Percentiles rank a stretch among this genome's conserved stretches.
These are phyloP conservation scores for Tamandua tetradactyla DNA, from an alignment of 2,797 vertebrate genomes.

Conservation along the genomic window DNA sequence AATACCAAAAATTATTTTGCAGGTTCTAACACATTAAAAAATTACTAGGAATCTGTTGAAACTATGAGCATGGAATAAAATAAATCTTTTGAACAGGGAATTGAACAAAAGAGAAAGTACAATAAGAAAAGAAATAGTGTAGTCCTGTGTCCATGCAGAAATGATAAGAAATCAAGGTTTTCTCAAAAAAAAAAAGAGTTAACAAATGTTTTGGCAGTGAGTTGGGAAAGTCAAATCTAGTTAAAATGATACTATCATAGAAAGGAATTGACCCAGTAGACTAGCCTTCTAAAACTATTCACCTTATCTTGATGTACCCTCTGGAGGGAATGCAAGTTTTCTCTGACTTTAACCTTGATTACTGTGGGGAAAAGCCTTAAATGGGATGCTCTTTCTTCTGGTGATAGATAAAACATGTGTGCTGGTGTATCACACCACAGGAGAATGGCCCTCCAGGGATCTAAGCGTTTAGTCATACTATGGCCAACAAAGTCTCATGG, in stretches of 20 bases:
- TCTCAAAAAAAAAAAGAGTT: slow-evolving; percentile 58
- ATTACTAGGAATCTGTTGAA: neutral
- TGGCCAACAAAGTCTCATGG: slow-evolving; percentile 29
- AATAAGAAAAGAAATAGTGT: neutral
- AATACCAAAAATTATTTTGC: neutral
- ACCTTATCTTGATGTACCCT: slow-evolving; percentile 57
- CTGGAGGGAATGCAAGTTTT: slow-evolving; percentile 86
- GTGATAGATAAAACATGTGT: slow-evolving; percentile 77
- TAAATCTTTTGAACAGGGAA: neutral
- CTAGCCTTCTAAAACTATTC: slow-evolving; percentile 28
- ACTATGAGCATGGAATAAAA: neutral
- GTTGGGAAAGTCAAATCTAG: slow-evolving; percentile 21
- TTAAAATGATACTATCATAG: neutral
- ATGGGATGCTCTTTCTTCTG: slow-evolving; percentile 54
- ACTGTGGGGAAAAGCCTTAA: slow-evolving; percentile 73
- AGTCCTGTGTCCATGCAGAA: neutral
- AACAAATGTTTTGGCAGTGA: slow-evolving; percentile 50
- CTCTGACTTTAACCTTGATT: slow-evolving; percentile 77
- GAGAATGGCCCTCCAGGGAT: slow-evolving; percentile 60
- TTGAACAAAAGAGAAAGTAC: neutral
- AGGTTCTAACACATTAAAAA: neutral
- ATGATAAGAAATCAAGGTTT: neutral
- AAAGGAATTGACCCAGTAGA: slow-evolving; percentile 41
- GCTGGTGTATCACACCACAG: slow-evolving; percentile 50
- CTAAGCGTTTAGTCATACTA: slow-evolving; percentile 54